Evolutionary conservation across 1,140 invertebrate genomes (phyloP).

Genomic region (Mactra quadrangularis): DNA sequence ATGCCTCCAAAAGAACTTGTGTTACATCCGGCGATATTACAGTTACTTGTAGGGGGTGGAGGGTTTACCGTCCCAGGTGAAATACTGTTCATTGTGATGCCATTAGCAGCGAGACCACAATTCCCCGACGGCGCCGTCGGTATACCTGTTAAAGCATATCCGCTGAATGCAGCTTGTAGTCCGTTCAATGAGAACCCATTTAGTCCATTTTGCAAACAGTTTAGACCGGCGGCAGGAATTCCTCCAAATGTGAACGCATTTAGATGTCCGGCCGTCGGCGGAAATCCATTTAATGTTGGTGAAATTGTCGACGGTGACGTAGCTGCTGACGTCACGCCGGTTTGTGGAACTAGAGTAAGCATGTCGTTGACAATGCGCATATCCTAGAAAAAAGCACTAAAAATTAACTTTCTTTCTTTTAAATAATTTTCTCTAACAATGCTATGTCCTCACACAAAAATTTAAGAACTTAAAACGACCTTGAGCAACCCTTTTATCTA

Average conservation of each 20-base stretch:
- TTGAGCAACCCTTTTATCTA: too few relatives aligned
- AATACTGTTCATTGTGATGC: not conserved
- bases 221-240: conserved; percentile 15
- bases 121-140: not conserved
- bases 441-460: too few relatives aligned
- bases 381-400: too few relatives aligned
- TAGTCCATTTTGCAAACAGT: conserved; percentile 28
- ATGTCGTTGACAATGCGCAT: conserved; percentile 35
- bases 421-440: too few relatives aligned
- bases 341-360: conserved; percentile 35
- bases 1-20: conserved; percentile 13
- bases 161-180: conserved; percentile 37
- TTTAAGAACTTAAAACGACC: too few relatives aligned
- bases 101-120: conserved; percentile 22
- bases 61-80: not conserved
- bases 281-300: conserved; percentile 15
- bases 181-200: conserved; percentile 33
- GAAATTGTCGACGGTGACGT: conserved; percentile 32
- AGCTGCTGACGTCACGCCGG: conserved; percentile 23
- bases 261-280: conserved; percentile 17
- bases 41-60: conserved; percentile 5
- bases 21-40: conserved; percentile 20
- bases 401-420: too few relatives aligned
- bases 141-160: conserved; percentile 38
- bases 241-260: conserved; percentile 41